A percentile compares a stretch with the other conserved stretches of the same genome.
Evolutionary conservation across 1,140 invertebrate genomes (phyloP).

Genomic region (Formica selysi): DNA sequence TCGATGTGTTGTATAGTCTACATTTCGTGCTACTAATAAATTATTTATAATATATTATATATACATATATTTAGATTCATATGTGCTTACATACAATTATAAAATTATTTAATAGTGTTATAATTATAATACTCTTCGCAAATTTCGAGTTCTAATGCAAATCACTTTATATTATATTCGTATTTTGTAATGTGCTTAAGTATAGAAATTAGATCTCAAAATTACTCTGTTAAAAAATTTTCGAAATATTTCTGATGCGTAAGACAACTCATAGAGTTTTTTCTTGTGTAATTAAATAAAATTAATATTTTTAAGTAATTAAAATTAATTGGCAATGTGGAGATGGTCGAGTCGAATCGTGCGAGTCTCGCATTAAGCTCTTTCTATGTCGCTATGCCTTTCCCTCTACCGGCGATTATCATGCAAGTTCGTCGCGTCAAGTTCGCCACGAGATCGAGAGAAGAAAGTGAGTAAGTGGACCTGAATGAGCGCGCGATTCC

Average conservation of each 20-base stretch:
- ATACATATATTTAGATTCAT: too few relatives aligned
- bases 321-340: neutral
- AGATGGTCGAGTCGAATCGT: neutral
- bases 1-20: neutral
- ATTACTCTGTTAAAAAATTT: neutral
- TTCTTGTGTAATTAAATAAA: too few relatives aligned
- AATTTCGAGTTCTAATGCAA: neutral
- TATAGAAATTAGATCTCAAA: neutral
- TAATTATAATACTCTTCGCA: too few relatives aligned
- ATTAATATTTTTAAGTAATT: too few relatives aligned
- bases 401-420: neutral
- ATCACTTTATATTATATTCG: neutral
- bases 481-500: slow-evolving; percentile 65
- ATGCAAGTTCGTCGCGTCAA: slow-evolving; percentile 50
- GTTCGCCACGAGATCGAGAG: slow-evolving; percentile 5
- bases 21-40: too few relatives aligned
- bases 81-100: too few relatives aligned
- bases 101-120: too few relatives aligned
- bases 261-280: neutral
- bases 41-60: too few relatives aligned
- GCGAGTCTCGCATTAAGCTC: neutral
- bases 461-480: slow-evolving; percentile 50
- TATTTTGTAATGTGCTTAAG: neutral
- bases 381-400: neutral
- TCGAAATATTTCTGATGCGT: neutral